Conservation (phyloP, 2,888 invertebrate species). For the Caenorhabditis becei region DNA sequence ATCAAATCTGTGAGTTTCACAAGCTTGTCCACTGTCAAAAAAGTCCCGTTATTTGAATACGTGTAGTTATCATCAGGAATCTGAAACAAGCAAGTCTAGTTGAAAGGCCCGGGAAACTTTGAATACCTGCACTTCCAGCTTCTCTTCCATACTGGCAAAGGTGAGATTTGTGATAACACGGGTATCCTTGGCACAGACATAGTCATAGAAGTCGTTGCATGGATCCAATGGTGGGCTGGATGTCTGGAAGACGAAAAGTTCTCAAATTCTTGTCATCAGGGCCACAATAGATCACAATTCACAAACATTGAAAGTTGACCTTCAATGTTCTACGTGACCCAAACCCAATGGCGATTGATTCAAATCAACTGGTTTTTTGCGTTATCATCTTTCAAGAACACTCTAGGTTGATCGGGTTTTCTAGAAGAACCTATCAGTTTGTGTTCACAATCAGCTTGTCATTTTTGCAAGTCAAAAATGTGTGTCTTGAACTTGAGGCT, state of each 20-base stretch:
- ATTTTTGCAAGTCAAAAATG: too few species aligned
- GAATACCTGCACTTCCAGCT: conserved; percentile 30
- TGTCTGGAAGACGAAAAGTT: conserved; percentile 10
- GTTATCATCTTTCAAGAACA: too few species aligned
- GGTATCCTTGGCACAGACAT: conserved; percentile 44
- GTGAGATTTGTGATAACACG: conserved; percentile 33
- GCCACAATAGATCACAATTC: not conserved
- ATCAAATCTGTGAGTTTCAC: conserved; percentile 41
- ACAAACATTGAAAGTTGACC: too few species aligned
- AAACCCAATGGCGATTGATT: too few species aligned
- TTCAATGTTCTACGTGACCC: too few species aligned
- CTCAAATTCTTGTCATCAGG: too few species aligned
- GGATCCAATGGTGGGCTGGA: conserved; percentile 4
- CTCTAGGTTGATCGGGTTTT: too few species aligned
- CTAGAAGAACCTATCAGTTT: too few species aligned
- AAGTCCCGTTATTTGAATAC: conserved; percentile 11
- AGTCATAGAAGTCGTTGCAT: conserved; percentile 54
- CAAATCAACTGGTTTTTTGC: too few species aligned
- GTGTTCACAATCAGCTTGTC: too few species aligned
- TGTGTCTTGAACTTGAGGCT: too few species aligned
- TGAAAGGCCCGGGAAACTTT: too few species aligned
- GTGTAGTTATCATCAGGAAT: conserved; percentile 33
- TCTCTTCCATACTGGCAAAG: conserved; percentile 30
- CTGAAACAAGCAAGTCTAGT: not conserved
- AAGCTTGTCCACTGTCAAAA: conserved; percentile 14